Percentiles rank a stretch among this genome's conserved stretches.
phyloP scores from a whole-genome alignment of 2,888 invertebrate genomes.

The Terebella lapidaria region DNA sequence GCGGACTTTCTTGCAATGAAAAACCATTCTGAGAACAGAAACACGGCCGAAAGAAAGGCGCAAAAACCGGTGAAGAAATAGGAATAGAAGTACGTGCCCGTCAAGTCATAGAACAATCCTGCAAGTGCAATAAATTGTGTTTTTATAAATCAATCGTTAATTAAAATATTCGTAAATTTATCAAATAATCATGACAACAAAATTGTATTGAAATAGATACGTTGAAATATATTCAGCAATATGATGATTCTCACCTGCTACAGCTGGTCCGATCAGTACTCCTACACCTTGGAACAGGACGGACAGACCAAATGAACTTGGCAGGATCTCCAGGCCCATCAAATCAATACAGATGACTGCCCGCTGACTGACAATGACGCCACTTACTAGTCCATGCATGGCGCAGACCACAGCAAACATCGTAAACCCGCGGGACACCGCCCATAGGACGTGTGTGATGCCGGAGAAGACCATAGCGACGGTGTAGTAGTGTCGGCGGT shows the following conservation, averaged over 20 bases:
- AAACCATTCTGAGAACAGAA: slow-evolving; percentile 4
- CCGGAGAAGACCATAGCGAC: not conserved
- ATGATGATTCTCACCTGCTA: slow-evolving; percentile 36
- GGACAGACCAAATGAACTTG: slow-evolving; percentile 34
- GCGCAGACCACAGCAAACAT: not conserved
- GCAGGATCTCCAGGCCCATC: slow-evolving; percentile 31
- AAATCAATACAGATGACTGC: slow-evolving; percentile 34
- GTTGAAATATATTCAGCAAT: no score
- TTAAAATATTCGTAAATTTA: not conserved
- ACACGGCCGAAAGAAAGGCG: not conserved
- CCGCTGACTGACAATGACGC: slow-evolving; percentile 33
- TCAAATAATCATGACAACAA: not conserved
- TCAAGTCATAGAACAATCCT: slow-evolving; percentile 13
- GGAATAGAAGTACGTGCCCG: slow-evolving; percentile 10
- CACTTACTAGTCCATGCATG: slow-evolving; percentile 13
- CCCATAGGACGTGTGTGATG: slow-evolving; percentile 1
- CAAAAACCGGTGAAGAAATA: slow-evolving; percentile 10
- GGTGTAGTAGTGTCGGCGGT: not conserved
- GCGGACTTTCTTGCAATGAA: not conserved
- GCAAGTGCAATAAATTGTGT: slow-evolving; percentile 1
- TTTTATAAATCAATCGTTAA: no score
- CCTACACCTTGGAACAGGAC: slow-evolving; percentile 36
- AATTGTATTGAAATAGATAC: no score
- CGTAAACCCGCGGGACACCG: not conserved
- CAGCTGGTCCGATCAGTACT: slow-evolving; percentile 33